These are phyloP conservation scores for Oryzias javanicus DNA, from an alignment of 2,113 vertebrate species.

Conservation along the genomic window DNA sequence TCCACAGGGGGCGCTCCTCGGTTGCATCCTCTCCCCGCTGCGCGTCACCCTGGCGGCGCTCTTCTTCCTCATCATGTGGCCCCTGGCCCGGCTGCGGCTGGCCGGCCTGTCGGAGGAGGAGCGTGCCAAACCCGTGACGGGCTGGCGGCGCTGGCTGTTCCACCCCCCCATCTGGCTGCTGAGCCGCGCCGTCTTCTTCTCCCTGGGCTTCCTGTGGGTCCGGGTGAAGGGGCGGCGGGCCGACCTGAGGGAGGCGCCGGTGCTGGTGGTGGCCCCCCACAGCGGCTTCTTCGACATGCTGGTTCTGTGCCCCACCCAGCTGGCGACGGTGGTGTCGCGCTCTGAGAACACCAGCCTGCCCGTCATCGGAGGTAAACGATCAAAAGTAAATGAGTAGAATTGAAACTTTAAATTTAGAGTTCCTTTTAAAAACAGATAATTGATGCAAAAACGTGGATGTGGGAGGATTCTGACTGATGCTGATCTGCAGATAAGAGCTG, in stretches of 20 bases:
- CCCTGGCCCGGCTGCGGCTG: slow-evolving; percentile 78
- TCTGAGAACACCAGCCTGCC: slow-evolving; percentile 85
- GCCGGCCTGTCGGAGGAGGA: slow-evolving; percentile 78
- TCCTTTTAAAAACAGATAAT: too few species aligned
- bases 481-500: too few species aligned
- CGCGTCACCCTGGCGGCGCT: slow-evolving; percentile 71
- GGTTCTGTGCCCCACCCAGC: slow-evolving; percentile 75
- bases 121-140: slow-evolving; percentile 72
- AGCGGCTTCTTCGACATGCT: slow-evolving; percentile 87
- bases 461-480: too few species aligned
- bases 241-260: slow-evolving; percentile 78
- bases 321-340: slow-evolving; percentile 85
- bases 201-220: slow-evolving; percentile 82
- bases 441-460: too few species aligned
- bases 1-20: slow-evolving; percentile 78
- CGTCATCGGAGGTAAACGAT: slow-evolving; percentile 79
- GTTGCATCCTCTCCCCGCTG: slow-evolving; percentile 79
- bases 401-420: too few species aligned
- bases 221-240: slow-evolving; percentile 82
- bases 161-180: slow-evolving; percentile 73
- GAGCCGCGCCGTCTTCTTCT: slow-evolving; percentile 82
- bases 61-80: slow-evolving; percentile 84
- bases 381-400: too few species aligned
- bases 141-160: slow-evolving; percentile 80
- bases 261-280: slow-evolving; percentile 87